These are phyloP conservation scores for Acleris cristana DNA, from an alignment of 2,888 invertebrate genomes.

Conservation along the genomic window DNA sequence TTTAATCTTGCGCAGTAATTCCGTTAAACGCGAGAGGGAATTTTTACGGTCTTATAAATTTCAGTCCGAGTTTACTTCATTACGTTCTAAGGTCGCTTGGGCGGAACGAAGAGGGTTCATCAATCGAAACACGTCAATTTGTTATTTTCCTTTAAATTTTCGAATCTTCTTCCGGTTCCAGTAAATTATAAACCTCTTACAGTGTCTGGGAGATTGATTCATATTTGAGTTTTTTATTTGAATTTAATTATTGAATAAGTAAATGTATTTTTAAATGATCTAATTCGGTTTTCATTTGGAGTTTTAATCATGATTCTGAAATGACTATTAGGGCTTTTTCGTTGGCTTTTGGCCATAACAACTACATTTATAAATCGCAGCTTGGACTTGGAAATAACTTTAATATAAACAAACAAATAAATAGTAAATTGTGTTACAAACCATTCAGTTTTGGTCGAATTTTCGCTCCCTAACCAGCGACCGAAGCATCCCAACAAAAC, in stretches of 20 bases:
- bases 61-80: conserved; percentile 45
- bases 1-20: conserved; percentile 63
- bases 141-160: conserved; percentile 24
- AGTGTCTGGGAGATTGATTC: neutral
- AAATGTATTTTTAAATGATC: too few relatives aligned
- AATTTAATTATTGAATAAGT: too few relatives aligned
- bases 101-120: conserved; percentile 30
- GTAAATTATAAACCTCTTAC: conserved; percentile 1
- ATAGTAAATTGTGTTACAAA: too few relatives aligned
- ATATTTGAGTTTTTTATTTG: neutral
- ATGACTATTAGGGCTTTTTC: too few relatives aligned
- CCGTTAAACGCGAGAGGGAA: conserved; percentile 54
- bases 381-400: too few relatives aligned
- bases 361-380: too few relatives aligned
- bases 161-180: conserved; percentile 1
- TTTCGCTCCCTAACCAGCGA: too few relatives aligned
- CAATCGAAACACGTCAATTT: conserved; percentile 33
- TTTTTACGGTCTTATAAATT: conserved; percentile 51
- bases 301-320: too few relatives aligned
- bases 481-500: neutral
- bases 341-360: too few relatives aligned
- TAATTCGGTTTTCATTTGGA: too few relatives aligned
- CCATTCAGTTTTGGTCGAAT: too few relatives aligned
- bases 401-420: too few relatives aligned
- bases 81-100: conserved; percentile 42